Evolutionary conservation across 2,113 vertebrate species (phyloP).

Genomic region (Hirundichthys speculiger): DNA sequence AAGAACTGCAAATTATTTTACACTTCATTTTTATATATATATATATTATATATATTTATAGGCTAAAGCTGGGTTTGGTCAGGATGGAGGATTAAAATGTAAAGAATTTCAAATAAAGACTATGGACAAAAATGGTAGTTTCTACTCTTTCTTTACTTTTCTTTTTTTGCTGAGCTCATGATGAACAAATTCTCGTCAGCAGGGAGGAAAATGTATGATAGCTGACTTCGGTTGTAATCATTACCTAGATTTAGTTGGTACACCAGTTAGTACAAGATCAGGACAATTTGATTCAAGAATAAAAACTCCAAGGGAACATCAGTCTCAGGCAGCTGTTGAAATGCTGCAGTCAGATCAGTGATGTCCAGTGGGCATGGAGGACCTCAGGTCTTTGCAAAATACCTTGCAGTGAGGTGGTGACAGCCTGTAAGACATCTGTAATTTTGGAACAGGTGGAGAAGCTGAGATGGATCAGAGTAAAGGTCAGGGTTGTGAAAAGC

Average conservation of each 20-base stretch:
- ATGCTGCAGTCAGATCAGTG: neutral
- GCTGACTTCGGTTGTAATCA: too few species aligned
- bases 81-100: slow-evolving; percentile 58
- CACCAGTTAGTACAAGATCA: too few species aligned
- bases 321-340: too few species aligned
- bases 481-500: slow-evolving; percentile 63
- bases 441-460: slow-evolving; percentile 65
- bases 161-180: slow-evolving; percentile 39
- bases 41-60: slow-evolving; percentile 79
- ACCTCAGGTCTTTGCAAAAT: slow-evolving; percentile 34
- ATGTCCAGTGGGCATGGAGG: slow-evolving; percentile 18
- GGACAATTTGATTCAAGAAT: too few species aligned
- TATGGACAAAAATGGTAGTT: slow-evolving; percentile 45
- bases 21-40: slow-evolving; percentile 71
- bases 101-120: slow-evolving; percentile 74
- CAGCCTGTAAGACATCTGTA: slow-evolving; percentile 54
- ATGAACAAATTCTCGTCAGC: too few species aligned
- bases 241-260: too few species aligned
- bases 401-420: slow-evolving; percentile 48
- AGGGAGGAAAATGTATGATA: too few species aligned
- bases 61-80: slow-evolving; percentile 61
- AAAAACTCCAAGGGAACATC: too few species aligned
- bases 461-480: slow-evolving; percentile 58
- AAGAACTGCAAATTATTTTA: slow-evolving; percentile 67
- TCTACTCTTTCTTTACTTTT: slow-evolving; percentile 23